Evolutionary conservation across 35 echinoderm and acorn worm species (phyloP), one percentile per base, ranked within the genome.

Genomic region (Ptychodera flava): DNA sequence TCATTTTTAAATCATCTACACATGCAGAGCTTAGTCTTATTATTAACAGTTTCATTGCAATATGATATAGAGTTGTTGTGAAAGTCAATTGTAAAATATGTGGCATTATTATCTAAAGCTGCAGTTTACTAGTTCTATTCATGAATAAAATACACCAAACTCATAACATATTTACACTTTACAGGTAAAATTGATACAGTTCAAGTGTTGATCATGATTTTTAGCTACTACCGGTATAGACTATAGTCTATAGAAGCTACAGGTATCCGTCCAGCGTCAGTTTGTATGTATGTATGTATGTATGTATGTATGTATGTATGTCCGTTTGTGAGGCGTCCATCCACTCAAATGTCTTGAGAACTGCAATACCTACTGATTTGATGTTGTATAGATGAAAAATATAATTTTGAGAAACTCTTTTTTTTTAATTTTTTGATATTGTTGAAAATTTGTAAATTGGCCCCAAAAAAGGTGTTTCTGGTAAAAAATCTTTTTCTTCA

Each of bases 221-320:
- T 64, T 64, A n/a, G 45, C 22, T 6, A 64, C 45, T 64, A 64
- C 6, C 45, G 6, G 22, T 64, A 22, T n/a, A 64, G 45, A 12
- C 22, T 12, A 64, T 22, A 64, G 22, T 64, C 6, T 64, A 6
- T 22, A 12, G 22, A 64, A 22, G 6, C 6, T 64, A 22, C 22
- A 64, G 6, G 45, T 64, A 64, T 64, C 6, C 22, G 45, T 64
- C 6, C 22, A n/a, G 45, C 22, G 45, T 64, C 6, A 12, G 45
- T 64, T 12, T 64, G 45, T 64, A 64, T 64, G 45, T 64, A 64
- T 64, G 45, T 64, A 64, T 64, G 45, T 64, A 22, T 64, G 45
- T 64, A 64, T 64, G 45, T 64, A 64, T 64, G 45, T 64, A 64
- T 64, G 45, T 64, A 64, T 64, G 45, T 64, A 64, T 64, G 45